Evolutionary conservation across 2,113 vertebrate species (phyloP).

Genomic region (Nycticorax nycticorax): DNA sequence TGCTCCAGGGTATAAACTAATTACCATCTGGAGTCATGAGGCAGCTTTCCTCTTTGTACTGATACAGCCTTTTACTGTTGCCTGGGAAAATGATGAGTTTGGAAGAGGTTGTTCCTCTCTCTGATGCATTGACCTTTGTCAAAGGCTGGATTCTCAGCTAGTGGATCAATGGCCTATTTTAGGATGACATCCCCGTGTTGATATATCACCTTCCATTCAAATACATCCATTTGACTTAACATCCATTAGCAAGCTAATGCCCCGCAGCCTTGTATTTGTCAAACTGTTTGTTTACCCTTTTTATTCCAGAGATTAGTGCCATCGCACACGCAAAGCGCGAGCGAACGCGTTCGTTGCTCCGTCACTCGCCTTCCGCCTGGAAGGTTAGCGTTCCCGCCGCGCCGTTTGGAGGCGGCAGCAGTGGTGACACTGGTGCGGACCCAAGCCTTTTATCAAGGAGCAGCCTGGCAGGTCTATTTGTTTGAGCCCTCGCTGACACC

Average conservation of each 20-base stretch:
- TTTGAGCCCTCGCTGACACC: slow-evolving; percentile 68
- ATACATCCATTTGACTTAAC: slow-evolving; percentile 42
- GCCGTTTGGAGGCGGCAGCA: background rate
- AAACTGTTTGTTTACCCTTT: slow-evolving; percentile 33
- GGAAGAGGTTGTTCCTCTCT: slow-evolving; percentile 8
- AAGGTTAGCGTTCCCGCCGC: background rate
- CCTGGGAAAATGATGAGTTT: slow-evolving; percentile 47
- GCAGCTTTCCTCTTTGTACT: slow-evolving; percentile 3
- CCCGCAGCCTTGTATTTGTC: slow-evolving; percentile 11
- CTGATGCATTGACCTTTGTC: slow-evolving; percentile 41
- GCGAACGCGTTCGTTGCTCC: background rate
- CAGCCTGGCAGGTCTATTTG: slow-evolving; percentile 63
- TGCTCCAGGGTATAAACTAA: slow-evolving; percentile 70
- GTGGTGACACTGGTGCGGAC: slow-evolving; percentile 12
- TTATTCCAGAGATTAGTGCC: slow-evolving; percentile 11
- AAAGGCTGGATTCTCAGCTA: slow-evolving; percentile 19
- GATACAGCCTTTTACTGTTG: slow-evolving; percentile 26
- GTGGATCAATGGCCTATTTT: slow-evolving; percentile 51
- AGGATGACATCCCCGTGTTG: slow-evolving; percentile 17
- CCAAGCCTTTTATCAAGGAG: slow-evolving; percentile 65
- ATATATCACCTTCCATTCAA: slow-evolving; percentile 54
- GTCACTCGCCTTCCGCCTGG: background rate
- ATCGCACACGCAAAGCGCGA: background rate
- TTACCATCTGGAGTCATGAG: slow-evolving; percentile 64
- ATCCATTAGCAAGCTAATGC: slow-evolving; percentile 19